Base-by-base conservation (phyloP, 1,140 invertebrate genomes). In the Drosophila cardini region DNA sequence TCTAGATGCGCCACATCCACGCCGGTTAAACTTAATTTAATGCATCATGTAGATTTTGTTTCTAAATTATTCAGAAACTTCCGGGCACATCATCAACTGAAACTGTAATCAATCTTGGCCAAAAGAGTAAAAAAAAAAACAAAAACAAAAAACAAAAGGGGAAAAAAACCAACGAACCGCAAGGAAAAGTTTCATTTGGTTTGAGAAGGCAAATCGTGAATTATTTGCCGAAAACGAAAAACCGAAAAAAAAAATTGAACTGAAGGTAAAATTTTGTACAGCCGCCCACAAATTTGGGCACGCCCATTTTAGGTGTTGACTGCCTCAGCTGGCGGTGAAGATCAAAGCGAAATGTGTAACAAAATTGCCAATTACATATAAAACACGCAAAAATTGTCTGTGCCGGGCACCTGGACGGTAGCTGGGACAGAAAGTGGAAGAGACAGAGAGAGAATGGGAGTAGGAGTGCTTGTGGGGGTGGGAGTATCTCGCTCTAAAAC, bases 341-440 rank as follows among this genome's bases (percentile, higher is more conserved):
- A 89, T 89, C 84, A 89, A 89, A 89, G 84, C 68, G 73, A 85
- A 85, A 85, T 84, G 80, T 85, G 72, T 84, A 84, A 78, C 81
- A 57, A 89, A 89, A 89, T 89, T 89, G 84, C 53, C 84, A 89
- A 89, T 89, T 89, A 89, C 72, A 85, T 77, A 85, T 80, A 85
- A 85, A 84, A 68, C 81, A 70, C 68, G 60, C 62, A 65, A 69
- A 48, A 78, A 73, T 26, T 76, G 72, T 80, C 80, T 84, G 61
- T 16, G 61, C 65, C 57, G 43, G 13, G 26, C 45, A 50, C 40
- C 48, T 69, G 57, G 48, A 21, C 36, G 48, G 13, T 34, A 43
- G 45, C 13, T 32, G 10, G 21, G 21, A 7, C 4, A 8, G 32
- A n/a, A 10, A 11, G 10, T n/a, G 11, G 15, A 2, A 1, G 1